Evolutionary conservation across 2,113 vertebrate genomes (phyloP).

Genomic region (Cyprinodon tularosa): DNA sequence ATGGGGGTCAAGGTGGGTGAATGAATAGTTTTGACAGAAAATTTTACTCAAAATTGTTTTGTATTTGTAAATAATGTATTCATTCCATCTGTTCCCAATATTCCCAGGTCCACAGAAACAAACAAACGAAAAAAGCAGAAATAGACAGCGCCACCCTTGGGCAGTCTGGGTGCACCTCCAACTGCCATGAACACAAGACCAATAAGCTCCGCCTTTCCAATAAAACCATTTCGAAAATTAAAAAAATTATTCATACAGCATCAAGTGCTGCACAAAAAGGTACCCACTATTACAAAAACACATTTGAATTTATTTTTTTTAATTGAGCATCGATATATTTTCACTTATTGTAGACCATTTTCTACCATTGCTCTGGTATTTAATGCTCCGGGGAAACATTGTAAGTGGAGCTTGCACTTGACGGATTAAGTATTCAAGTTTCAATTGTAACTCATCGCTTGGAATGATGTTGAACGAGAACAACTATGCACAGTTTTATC

Average conservation of each 20-base stretch:
- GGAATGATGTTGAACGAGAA: background rate
- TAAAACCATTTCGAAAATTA: background rate
- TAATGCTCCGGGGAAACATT: background rate
- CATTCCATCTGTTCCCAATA: too few species aligned
- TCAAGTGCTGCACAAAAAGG: background rate
- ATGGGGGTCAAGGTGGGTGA: too few species aligned
- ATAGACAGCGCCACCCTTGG: too few species aligned
- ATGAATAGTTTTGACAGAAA: too few species aligned
- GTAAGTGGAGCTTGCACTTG: background rate
- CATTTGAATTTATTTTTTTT: background rate
- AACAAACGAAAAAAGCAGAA: too few species aligned
- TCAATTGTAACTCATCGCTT: background rate
- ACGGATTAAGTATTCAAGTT: conserved; percentile 4
- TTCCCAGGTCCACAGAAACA: too few species aligned
- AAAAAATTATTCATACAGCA: background rate
- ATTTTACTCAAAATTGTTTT: too few species aligned
- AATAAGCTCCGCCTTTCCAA: too few species aligned
- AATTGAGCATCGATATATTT: background rate
- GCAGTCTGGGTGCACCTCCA: too few species aligned
- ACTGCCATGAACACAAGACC: too few species aligned
- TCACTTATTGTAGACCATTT: too few species aligned
- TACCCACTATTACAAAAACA: background rate
- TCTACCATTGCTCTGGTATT: conserved; percentile 4
- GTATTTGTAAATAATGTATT: too few species aligned
- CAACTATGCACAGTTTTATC: conserved; percentile 8